Evolutionary conservation across 2,113 vertebrate genomes (phyloP).

Genomic region (Erythrolamprus reginae): DNA sequence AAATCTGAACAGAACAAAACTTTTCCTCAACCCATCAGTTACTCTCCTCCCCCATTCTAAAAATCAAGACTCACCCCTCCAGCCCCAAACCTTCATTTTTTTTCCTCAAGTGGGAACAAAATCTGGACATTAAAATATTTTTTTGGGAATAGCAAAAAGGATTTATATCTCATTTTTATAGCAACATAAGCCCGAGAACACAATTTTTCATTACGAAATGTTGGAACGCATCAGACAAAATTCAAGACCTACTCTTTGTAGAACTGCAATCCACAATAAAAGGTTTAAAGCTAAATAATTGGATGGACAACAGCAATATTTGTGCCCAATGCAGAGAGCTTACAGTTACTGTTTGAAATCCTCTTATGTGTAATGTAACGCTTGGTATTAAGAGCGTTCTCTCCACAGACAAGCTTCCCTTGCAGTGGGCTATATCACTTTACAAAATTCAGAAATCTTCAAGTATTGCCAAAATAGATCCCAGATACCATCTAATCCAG

Average conservation of each 20-base stretch:
- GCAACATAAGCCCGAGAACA: background rate
- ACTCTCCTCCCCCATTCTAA: background rate
- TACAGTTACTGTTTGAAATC: background rate
- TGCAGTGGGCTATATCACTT: background rate
- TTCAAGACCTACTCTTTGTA: background rate
- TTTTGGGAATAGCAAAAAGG: background rate
- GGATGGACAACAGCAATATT: background rate
- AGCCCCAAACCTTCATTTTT: background rate
- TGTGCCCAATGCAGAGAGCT: background rate
- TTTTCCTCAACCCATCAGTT: background rate
- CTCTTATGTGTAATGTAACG: background rate
- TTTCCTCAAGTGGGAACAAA: background rate
- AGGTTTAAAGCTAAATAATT: background rate
- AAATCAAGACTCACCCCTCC: background rate
- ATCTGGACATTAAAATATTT: background rate
- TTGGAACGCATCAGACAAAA: background rate
- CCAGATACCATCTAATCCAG: background rate
- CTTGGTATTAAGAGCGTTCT: background rate
- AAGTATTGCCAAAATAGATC: background rate
- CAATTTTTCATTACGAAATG: background rate
- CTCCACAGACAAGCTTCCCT: background rate
- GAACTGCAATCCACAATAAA: background rate
- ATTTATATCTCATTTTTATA: background rate
- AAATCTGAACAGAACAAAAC: background rate
- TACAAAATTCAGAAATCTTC: background rate